A percentile compares a stretch with the other conserved stretches of the same genome.
phyloP scores from a whole-genome alignment of 2,888 invertebrate genomes.

The Chrysolina americana region DNA sequence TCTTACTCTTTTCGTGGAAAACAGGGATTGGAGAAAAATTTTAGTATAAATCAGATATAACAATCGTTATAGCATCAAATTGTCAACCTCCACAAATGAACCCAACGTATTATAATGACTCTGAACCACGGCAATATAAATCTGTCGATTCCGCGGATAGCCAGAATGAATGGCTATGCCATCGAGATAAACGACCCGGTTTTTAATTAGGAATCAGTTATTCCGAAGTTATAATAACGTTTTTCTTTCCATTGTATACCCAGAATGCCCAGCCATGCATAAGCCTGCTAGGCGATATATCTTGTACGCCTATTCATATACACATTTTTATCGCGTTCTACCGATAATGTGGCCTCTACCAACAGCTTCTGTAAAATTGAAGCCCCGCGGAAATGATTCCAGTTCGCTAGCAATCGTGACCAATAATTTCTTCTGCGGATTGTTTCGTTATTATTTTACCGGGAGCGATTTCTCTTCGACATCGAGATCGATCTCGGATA shows the following conservation, averaged over 20 bases:
- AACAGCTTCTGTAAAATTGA: slow-evolving; percentile 50
- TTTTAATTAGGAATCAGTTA: slow-evolving; percentile 29
- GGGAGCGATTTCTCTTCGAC: slow-evolving; percentile 26
- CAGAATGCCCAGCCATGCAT: slow-evolving; percentile 23
- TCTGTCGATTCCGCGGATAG: slow-evolving; percentile 23
- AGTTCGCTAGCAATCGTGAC: slow-evolving; percentile 44
- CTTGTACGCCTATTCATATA: slow-evolving; percentile 31
- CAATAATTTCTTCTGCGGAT: slow-evolving; percentile 41
- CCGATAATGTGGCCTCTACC: slow-evolving; percentile 32
- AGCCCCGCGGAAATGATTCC: slow-evolving; percentile 39
- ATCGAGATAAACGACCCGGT: slow-evolving; percentile 21
- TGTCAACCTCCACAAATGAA: not conserved
- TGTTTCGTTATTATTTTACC: slow-evolving; percentile 46
- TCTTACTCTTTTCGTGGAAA: too few relatives aligned
- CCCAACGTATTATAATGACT: slow-evolving; percentile 4
- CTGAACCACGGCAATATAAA: slow-evolving; percentile 21
- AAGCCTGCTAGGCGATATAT: slow-evolving; percentile 14
- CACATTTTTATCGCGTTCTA: slow-evolving; percentile 14
- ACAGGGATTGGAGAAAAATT: too few relatives aligned
- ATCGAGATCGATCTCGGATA: slow-evolving; percentile 8
- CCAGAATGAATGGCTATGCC: slow-evolving; percentile 13
- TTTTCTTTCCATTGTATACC: slow-evolving; percentile 25
- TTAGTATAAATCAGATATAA: not conserved
- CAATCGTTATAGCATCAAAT: not conserved
- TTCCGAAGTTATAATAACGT: slow-evolving; percentile 13